Evolutionary conservation across 1,140 invertebrate genomes (phyloP).

Genomic region (Papilio polyxenes): DNA sequence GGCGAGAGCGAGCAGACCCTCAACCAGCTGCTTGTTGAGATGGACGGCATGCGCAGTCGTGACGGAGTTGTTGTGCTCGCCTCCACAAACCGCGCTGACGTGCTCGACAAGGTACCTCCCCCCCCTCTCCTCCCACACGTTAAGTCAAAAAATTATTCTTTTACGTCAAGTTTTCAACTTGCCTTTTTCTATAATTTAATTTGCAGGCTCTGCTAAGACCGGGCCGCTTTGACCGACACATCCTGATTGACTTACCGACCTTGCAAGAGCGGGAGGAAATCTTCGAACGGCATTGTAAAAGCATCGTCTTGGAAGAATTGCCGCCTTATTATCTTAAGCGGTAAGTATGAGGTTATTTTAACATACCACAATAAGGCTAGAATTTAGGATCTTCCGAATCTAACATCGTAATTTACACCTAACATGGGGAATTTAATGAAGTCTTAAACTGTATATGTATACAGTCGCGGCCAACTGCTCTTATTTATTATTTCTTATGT

Average conservation of each 20-base stretch:
- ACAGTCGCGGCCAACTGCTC: too few relatives aligned
- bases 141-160: too few relatives aligned
- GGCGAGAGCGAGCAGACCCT: slow-evolving; percentile 97
- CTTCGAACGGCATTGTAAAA: slow-evolving; percentile 95
- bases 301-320: slow-evolving; percentile 87
- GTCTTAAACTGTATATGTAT: too few relatives aligned
- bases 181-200: neutral
- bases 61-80: slow-evolving; percentile 97
- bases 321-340: slow-evolving; percentile 86
- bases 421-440: too few relatives aligned
- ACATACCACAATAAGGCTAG: too few relatives aligned
- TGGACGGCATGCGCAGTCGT: slow-evolving; percentile 98
- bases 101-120: slow-evolving; percentile 97
- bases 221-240: slow-evolving; percentile 98
- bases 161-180: too few relatives aligned
- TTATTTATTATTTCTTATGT: too few relatives aligned
- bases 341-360: slow-evolving; percentile 45
- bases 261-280: slow-evolving; percentile 94
- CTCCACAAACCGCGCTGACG: slow-evolving; percentile 97
- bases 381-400: too few relatives aligned
- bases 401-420: too few relatives aligned
- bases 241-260: slow-evolving; percentile 96
- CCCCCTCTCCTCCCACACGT: neutral
- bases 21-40: slow-evolving; percentile 98
- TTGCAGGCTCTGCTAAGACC: slow-evolving; percentile 91